phyloP scores from a whole-genome alignment of 2,888 invertebrate genomes.

The Miltochrista miniata region DNA sequence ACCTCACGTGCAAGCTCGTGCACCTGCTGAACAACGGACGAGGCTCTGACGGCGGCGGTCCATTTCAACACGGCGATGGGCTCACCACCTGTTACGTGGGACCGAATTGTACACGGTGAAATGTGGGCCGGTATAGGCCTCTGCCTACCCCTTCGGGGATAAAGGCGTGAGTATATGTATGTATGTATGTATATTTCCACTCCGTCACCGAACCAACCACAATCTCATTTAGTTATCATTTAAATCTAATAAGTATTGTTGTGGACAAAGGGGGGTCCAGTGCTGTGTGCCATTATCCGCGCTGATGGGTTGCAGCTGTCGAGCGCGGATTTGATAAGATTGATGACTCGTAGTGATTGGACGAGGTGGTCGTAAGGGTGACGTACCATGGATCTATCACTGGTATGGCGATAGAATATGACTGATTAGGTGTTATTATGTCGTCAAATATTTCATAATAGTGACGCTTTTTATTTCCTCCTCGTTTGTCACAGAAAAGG shows the following conservation, averaged over 20 bases:
- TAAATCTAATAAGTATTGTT: constrained; percentile 29
- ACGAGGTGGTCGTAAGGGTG: constrained; percentile 14
- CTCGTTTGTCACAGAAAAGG: too few relatives aligned
- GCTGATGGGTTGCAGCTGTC: constrained; percentile 27
- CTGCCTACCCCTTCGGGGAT: too few relatives aligned
- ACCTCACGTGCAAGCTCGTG: too few relatives aligned
- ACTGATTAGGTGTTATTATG: constrained; percentile 15
- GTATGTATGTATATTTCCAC: too few relatives aligned
- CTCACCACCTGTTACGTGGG: too few relatives aligned
- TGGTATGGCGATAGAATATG: constrained; percentile 15
- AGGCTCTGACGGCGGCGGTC: too few relatives aligned
- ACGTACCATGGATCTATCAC: neutral
- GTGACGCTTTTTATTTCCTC: neutral
- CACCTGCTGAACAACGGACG: too few relatives aligned
- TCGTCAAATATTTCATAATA: neutral
- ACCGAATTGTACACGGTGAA: too few relatives aligned
- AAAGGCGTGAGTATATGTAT: too few relatives aligned
- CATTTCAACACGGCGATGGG: too few relatives aligned
- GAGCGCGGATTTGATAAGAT: constrained; percentile 32
- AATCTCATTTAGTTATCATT: constrained; percentile 26
- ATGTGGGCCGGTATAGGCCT: too few relatives aligned
- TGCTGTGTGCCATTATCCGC: constrained; percentile 23
- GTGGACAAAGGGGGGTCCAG: constrained; percentile 6
- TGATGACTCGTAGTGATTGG: constrained; percentile 22
- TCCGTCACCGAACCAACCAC: neutral